Evolutionary conservation across 2,797 vertebrate species (phyloP), one percentile per base, ranked within the genome.

Genomic region (Esox lucius): DNA sequence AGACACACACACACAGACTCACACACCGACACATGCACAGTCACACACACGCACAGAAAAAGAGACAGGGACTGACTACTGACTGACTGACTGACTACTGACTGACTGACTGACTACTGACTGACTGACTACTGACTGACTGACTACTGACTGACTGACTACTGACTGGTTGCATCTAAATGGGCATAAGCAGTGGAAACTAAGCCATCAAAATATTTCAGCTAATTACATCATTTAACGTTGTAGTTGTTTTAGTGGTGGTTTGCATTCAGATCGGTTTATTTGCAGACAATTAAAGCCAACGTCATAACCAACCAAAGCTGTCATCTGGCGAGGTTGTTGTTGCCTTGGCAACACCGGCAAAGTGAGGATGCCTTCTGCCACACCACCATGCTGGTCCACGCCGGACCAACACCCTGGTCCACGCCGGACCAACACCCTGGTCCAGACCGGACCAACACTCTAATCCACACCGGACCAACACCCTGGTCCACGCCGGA

Each of bases 331-430:
- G 70, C 81, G 75, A 72, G 74, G 39, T 74, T 73, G 76, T 77
- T 79, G 85, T 81, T 89, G 39, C 88, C 85, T 90, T 91, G 70
- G 87, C 84, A 91, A 91, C 88, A 83, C 81, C 87, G 86, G 83
- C 78, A 86, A 84, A 86, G 77, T 65, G 59, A 83, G 35, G 72
- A 77, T 66, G 49, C 49, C 19, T 19, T 51, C 49, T 51, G 49
- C 49, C 49, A 6, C 49, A 51, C 16, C 15, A n/a, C n/a, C n/a
- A n/a, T n/a, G n/a, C n/a, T n/a, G n/a, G n/a, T n/a, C n/a, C n/a
- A n/a, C n/a, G n/a, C n/a, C n/a, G n/a, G n/a, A n/a, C n/a, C n/a
- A n/a, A n/a, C n/a, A n/a, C n/a, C n/a, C n/a, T n/a, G n/a, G n/a
- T n/a, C n/a, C n/a, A n/a, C n/a, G n/a, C n/a, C n/a, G n/a, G n/a